Base-by-base conservation (phyloP, 2,888 invertebrate species). In the Idaea dimidiata region DNA sequence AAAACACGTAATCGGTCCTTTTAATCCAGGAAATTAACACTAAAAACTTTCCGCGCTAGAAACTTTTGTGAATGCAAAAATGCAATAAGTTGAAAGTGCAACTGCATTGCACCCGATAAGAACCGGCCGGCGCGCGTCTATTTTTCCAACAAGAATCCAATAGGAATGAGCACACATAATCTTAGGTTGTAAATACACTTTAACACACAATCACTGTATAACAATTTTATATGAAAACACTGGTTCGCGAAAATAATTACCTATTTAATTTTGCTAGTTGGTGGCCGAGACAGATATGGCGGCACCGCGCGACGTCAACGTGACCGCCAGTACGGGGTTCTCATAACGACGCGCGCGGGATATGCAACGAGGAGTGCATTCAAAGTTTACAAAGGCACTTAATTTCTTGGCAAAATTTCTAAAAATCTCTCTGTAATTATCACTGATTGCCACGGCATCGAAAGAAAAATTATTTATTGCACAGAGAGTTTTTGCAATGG, bases 331-430 rank as follows among this genome's bases (percentile, higher is more conserved):
- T 94, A 93, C 94, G 95, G 95, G 95, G 95, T 95, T 94, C 94
- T 95, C 95, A 94, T 93, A 94, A 94, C 94, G 95, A 95, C 95
- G 96, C 96, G 95, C 95, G 95, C 94, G 94, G 95, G 93, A 91
- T 85, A 88, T 94, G 94, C 93, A 93, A 94, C 93, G 94, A 94
- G 93, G 93, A 93, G 92, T 93, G 93, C 93, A 93, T 93, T 91
- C 90, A 91, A 92, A 91, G 85, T 91, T 84, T 87, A 85, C 77
- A 88, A 88, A 90, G 84, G 86, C 86, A 89, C 88, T 82, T 80
- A 82, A 83, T 82, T 84, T 87, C 72, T 81, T 78, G 79, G 68
- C 76, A 81, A 83, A 72, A 79, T 75, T 84, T 85, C 80, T 78
- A 80, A 79, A 70, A 82, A 87, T 78, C 85, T 89, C 89, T 89